A percentile compares a stretch with the other conserved stretches of the same genome.
phyloP scores from a whole-genome alignment of 2,888 invertebrate genomes.

The Cerastoderma edule region DNA sequence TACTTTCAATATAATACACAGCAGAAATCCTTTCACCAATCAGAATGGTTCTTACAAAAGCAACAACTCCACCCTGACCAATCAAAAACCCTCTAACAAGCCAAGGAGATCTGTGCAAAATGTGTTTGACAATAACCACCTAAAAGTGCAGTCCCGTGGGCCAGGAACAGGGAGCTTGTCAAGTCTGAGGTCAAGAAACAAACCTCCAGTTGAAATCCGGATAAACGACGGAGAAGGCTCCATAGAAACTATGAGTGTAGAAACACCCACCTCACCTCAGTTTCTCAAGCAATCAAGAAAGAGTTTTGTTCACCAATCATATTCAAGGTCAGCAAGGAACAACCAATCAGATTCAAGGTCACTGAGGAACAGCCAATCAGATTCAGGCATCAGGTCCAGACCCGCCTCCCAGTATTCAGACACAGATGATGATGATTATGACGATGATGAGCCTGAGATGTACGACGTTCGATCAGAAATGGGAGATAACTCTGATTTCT shows the following conservation, averaged over 20 bases:
- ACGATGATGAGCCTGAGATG: conserved; percentile 43
- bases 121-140: neutral
- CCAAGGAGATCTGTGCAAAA: conserved; percentile 14
- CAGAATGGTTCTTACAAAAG: conserved; percentile 30
- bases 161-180: neutral
- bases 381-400: neutral
- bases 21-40: conserved; percentile 26
- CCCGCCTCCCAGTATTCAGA: conserved; percentile 17
- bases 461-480: conserved; percentile 38
- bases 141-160: neutral
- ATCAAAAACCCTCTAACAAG: conserved; percentile 34
- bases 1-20: conserved; percentile 22
- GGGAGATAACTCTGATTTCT: conserved; percentile 47
- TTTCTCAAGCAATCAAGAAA: conserved; percentile 30
- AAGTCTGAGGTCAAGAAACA: conserved; percentile 25
- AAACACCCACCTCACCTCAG: conserved; percentile 40
- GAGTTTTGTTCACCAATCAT: conserved; percentile 22
- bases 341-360: conserved; percentile 31
- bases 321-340: conserved; percentile 15
- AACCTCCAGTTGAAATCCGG: conserved; percentile 45
- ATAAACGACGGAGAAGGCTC: conserved; percentile 59
- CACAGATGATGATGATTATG: conserved; percentile 13
- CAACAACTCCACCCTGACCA: conserved; percentile 55
- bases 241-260: conserved; percentile 54
- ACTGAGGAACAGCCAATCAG: neutral